These are phyloP conservation scores for Danio tinwini DNA, from an alignment of 2,797 vertebrate genomes.

Conservation along the genomic window DNA sequence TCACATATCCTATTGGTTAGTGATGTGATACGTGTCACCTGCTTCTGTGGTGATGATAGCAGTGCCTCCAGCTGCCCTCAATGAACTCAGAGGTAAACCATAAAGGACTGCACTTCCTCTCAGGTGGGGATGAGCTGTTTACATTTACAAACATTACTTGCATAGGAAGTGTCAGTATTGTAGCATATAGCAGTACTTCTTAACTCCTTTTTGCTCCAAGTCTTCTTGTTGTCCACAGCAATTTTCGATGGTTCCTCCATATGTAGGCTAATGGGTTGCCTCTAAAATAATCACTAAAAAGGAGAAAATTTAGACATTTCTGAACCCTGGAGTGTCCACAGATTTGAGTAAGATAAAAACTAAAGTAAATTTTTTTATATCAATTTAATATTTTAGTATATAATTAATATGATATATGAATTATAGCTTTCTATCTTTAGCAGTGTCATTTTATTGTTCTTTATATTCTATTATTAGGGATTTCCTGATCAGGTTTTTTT, in stretches of 20 bases:
- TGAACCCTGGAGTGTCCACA: no score
- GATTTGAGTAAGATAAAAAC: no score
- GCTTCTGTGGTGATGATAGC: background rate
- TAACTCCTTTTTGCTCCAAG: background rate
- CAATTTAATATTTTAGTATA: no score
- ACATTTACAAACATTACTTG: background rate
- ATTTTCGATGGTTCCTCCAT: background rate
- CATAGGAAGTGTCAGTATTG: background rate
- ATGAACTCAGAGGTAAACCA: background rate
- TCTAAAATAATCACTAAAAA: background rate
- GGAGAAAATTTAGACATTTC: no score
- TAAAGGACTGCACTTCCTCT: background rate
- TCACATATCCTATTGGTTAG: conserved; percentile 37
- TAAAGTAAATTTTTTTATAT: no score
- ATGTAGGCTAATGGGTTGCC: background rate
- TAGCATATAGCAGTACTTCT: background rate
- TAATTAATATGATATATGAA: no score
- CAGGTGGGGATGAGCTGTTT: background rate
- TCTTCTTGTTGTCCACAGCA: background rate
- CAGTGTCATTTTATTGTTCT: background rate
- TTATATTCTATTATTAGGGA: no score
- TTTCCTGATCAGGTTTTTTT: no score
- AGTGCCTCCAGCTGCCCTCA: conserved; percentile 29
- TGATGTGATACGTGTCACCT: conserved; percentile 48
- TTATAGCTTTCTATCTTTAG: background rate